Evolutionary conservation across 2,888 invertebrate species (phyloP).

Genomic region (Ochropleura plecta): DNA sequence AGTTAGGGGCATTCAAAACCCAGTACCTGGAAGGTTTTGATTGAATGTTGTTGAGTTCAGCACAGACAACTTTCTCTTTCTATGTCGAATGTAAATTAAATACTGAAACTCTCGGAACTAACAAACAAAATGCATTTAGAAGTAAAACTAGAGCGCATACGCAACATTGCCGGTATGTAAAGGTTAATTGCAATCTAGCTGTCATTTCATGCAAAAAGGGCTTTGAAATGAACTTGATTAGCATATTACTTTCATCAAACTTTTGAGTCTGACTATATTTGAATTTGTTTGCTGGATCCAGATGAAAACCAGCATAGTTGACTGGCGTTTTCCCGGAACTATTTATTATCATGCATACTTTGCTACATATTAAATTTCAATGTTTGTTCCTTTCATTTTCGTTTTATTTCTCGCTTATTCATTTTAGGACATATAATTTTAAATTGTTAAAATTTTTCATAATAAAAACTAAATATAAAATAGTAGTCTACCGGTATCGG

Average conservation of each 20-base stretch:
- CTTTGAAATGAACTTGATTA: not conserved
- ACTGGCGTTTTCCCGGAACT: too few species aligned
- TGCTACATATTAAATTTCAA: too few species aligned
- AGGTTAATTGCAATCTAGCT: not conserved
- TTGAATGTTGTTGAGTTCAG: not conserved
- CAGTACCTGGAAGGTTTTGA: too few species aligned
- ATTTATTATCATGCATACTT: too few species aligned
- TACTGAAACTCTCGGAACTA: conserved; percentile 7
- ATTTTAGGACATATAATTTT: too few species aligned
- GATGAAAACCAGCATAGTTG: too few species aligned
- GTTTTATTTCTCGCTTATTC: too few species aligned
- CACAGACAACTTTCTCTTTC: conserved; percentile 17
- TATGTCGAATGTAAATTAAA: conserved; percentile 29
- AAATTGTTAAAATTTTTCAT: too few species aligned
- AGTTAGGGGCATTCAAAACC: not conserved
- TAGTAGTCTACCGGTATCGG: too few species aligned
- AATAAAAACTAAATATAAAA: too few species aligned
- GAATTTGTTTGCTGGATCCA: not conserved
- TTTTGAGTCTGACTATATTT: not conserved
- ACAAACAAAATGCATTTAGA: conserved; percentile 27
- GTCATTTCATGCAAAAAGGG: not conserved
- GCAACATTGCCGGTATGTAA: not conserved
- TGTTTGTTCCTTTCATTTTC: too few species aligned
- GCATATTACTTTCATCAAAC: not conserved
- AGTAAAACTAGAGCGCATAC: not conserved